Conservation (phyloP, 1,140 invertebrate species). For the Drosophila subpulchrella region DNA sequence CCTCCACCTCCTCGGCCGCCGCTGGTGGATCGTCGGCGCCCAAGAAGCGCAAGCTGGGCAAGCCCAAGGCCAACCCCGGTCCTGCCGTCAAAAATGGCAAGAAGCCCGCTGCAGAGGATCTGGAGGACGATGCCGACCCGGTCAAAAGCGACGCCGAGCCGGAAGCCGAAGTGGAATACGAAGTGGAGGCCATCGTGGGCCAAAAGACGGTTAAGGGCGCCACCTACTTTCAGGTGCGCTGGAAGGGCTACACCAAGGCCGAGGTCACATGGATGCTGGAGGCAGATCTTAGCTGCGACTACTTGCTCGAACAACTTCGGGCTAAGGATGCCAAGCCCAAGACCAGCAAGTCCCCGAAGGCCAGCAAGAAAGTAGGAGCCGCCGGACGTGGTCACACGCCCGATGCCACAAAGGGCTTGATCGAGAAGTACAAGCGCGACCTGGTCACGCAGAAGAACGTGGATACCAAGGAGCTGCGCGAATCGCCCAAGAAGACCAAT, state of each 20-base stretch:
- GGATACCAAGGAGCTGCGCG: constrained; percentile 86
- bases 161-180: constrained; percentile 48
- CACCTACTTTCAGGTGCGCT: constrained; percentile 90
- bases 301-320: constrained; percentile 88
- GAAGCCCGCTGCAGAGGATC: constrained; percentile 15
- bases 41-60: constrained; percentile 52
- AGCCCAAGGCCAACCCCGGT: constrained; percentile 32
- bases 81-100: constrained; percentile 38
- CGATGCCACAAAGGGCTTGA: constrained; percentile 85
- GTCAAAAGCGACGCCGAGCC: constrained; percentile 17
- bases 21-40: neutral
- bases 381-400: neutral
- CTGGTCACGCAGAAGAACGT: constrained; percentile 83
- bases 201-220: constrained; percentile 89
- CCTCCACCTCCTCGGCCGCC: neutral
- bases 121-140: constrained; percentile 7
- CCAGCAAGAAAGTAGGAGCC: neutral
- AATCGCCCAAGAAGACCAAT: constrained; percentile 88
- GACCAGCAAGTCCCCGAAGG: neutral
- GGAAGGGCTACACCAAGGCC: constrained; percentile 91
- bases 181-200: constrained; percentile 88
- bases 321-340: constrained; percentile 57
- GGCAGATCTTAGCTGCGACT: constrained; percentile 89
- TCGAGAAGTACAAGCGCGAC: constrained; percentile 89
- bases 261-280: constrained; percentile 93